A percentile compares a stretch with the other conserved stretches of the same genome.
Conservation (phyloP, 1,140 invertebrate genomes). For the Phymorhynchus buccinoides region DNA sequence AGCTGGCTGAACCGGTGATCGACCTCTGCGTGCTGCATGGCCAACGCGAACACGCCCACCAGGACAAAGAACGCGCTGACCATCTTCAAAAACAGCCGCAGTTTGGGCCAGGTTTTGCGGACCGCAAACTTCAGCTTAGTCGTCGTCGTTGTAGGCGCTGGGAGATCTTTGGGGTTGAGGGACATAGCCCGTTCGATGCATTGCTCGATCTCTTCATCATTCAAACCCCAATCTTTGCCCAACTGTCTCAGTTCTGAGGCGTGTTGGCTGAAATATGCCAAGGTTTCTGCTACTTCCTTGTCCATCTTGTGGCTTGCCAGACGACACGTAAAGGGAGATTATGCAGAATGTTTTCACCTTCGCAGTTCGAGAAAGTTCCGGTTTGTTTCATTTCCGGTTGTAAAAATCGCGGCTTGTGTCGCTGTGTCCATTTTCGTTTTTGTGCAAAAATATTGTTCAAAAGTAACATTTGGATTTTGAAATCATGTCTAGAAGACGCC, state of each 20-base stretch:
- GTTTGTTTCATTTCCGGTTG: background rate
- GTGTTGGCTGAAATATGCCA: slow-evolving; percentile 11
- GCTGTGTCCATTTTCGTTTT: background rate
- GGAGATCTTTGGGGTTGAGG: background rate
- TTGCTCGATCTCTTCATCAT: background rate
- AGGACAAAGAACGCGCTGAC: background rate
- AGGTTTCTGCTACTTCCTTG: slow-evolving; percentile 13
- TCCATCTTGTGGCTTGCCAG: slow-evolving; percentile 1
- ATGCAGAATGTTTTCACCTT: background rate
- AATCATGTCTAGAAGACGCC: slow-evolving; percentile 50
- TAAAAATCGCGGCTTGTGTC: background rate
- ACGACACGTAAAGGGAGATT: no score
- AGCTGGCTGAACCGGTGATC: slow-evolving; percentile 6
- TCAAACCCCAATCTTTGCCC: slow-evolving; percentile 4
- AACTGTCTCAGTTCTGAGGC: background rate
- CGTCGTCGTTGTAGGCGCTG: background rate
- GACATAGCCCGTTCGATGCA: slow-evolving; percentile 11
- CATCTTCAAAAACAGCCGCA: background rate
- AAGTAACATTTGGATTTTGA: background rate
- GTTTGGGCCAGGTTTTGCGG: background rate
- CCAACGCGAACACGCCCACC: background rate
- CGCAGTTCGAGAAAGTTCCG: background rate
- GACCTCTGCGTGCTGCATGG: background rate
- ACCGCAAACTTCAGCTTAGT: background rate
- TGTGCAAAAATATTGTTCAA: background rate